phyloP scores from a whole-genome alignment of 1,140 invertebrate genomes.

The Vollenhovia emeryi region DNA sequence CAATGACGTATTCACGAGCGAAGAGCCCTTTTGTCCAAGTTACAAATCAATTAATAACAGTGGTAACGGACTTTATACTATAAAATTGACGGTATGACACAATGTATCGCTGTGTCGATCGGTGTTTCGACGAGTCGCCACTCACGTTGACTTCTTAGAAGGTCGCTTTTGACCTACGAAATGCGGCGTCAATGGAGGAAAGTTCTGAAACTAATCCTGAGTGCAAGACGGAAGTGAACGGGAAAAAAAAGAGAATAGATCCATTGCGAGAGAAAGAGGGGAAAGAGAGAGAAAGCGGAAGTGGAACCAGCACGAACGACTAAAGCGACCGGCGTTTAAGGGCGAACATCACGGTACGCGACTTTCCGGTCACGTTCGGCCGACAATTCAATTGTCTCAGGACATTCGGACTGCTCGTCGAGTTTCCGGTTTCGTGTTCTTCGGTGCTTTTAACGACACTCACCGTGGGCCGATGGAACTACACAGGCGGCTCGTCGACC shows the following conservation, averaged over 20 bases:
- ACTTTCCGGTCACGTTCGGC: slow-evolving; percentile 80
- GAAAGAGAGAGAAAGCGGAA: background rate
- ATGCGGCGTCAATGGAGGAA: background rate
- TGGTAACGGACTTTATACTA: background rate
- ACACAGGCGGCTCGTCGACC: background rate
- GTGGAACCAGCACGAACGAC: background rate
- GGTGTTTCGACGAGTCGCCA: background rate
- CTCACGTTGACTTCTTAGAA: background rate
- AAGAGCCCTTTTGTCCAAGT: background rate
- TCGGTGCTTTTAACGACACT: slow-evolving; percentile 78
- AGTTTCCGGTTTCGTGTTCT: slow-evolving; percentile 78
- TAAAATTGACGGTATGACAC: background rate
- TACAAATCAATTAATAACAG: background rate
- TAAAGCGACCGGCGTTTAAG: slow-evolving; percentile 52
- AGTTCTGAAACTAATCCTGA: slow-evolving; percentile 44
- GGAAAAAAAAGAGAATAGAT: background rate
- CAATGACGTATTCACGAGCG: background rate
- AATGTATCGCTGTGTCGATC: background rate
- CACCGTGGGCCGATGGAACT: slow-evolving; percentile 63
- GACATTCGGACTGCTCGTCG: slow-evolving; percentile 76
- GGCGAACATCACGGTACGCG: slow-evolving; percentile 67
- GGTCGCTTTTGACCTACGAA: slow-evolving; percentile 17
- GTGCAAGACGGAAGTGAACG: background rate
- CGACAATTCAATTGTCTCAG: slow-evolving; percentile 81
- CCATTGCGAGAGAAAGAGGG: background rate